Percentiles rank a stretch among this genome's conserved stretches.
Conservation (phyloP, 2,888 invertebrate genomes). For the Andrena bucephala region DNA sequence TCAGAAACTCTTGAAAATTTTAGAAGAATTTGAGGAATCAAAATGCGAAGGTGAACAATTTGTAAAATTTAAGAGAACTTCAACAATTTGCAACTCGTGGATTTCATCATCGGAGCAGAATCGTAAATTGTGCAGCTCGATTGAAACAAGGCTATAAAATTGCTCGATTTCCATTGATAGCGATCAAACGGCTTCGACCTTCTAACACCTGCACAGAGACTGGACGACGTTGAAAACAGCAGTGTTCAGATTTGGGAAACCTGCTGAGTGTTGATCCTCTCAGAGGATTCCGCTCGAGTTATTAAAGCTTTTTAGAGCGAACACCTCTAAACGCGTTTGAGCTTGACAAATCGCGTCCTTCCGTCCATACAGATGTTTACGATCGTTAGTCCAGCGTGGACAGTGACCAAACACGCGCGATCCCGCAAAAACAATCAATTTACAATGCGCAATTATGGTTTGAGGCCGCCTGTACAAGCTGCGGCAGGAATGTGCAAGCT, state of each 20-base stretch:
- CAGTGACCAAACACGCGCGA: background rate
- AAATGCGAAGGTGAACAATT: no score
- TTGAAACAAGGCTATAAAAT: background rate
- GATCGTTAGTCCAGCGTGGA: background rate
- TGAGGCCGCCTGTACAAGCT: conserved; percentile 48
- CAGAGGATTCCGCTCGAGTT: background rate
- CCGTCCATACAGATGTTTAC: background rate
- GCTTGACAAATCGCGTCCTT: background rate
- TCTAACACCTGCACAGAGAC: background rate
- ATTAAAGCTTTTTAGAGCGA: background rate
- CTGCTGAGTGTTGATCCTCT: background rate
- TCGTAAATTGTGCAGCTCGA: no score
- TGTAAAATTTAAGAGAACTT: background rate
- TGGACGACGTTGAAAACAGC: background rate
- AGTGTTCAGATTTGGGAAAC: no score
- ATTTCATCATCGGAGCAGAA: no score
- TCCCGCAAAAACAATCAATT: conserved; percentile 8
- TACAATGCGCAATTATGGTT: conserved; percentile 35
- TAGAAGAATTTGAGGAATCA: background rate
- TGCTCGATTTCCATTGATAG: background rate
- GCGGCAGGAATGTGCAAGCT: conserved; percentile 57
- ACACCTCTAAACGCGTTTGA: background rate
- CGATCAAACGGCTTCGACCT: background rate
- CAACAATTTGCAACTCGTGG: no score
- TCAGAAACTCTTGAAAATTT: background rate